Percentiles rank a stretch among this genome's conserved stretches.
Conservation (phyloP, 2,113 vertebrate genomes). For the Seriola rivoliana region DNA sequence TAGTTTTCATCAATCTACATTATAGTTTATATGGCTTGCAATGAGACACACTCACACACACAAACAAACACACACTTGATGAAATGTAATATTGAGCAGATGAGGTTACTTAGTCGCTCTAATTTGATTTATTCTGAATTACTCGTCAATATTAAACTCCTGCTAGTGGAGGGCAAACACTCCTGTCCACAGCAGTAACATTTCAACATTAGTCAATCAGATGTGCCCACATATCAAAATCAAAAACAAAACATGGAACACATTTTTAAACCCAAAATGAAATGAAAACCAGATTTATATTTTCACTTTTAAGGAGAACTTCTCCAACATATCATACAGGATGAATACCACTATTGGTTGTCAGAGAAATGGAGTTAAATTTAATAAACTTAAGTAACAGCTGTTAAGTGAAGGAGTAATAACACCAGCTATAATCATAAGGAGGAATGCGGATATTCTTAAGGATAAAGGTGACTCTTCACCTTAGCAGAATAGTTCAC, state of each 20-base stretch:
- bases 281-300: not conserved
- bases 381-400: no score
- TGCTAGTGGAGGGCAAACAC: conserved; percentile 10
- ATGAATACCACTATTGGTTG: not conserved
- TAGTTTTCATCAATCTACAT: conserved; percentile 35
- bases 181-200: not conserved
- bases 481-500: no score
- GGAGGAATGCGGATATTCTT: no score
- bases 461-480: no score
- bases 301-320: not conserved
- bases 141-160: conserved; percentile 34
- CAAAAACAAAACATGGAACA: not conserved
- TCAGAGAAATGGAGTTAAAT: no score
- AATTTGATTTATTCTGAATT: conserved; percentile 52
- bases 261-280: not conserved
- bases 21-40: not conserved
- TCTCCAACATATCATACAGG: not conserved
- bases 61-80: not conserved
- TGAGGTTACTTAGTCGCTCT: conserved; percentile 30
- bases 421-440: no score
- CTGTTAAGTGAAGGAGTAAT: no score
- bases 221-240: conserved; percentile 1
- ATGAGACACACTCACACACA: not conserved
- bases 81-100: conserved; percentile 29
- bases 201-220: not conserved